Conservation (phyloP, 2,888 invertebrate species). For the Drosophila parthenogenetica region DNA sequence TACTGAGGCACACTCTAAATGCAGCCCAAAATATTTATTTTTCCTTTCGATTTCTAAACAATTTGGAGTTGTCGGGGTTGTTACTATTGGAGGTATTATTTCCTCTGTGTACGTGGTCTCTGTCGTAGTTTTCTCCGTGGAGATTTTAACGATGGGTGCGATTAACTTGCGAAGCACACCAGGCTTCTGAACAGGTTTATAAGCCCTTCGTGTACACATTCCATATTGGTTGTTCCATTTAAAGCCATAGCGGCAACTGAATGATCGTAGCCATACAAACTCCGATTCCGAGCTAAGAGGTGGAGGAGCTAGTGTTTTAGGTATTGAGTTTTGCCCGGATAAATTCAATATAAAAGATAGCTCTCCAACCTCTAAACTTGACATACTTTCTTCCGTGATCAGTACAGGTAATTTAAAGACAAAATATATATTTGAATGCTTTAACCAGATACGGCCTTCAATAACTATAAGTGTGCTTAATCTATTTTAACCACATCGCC, state of each 20-base stretch:
- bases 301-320: neutral
- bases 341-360: too few species aligned
- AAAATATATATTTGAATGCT: too few species aligned
- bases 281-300: neutral
- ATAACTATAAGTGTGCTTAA: too few species aligned
- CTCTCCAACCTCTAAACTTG: neutral
- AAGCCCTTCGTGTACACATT: neutral
- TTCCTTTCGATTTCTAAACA: neutral
- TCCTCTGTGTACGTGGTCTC: neutral
- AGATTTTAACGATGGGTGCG: neutral
- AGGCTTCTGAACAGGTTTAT: neutral
- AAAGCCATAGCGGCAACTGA: neutral
- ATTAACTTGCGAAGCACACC: neutral
- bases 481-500: too few species aligned
- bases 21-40: too few species aligned
- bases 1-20: too few species aligned
- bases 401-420: too few species aligned
- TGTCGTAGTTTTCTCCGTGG: neutral
- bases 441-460: too few species aligned
- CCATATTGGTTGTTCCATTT: neutral
- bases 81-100: neutral
- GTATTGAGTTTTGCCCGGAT: neutral
- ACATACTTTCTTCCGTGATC: neutral
- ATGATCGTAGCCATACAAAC: neutral
- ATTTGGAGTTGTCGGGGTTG: neutral